Conservation (phyloP, 2,888 invertebrate species). For the Lasioglossum vierecki region DNA sequence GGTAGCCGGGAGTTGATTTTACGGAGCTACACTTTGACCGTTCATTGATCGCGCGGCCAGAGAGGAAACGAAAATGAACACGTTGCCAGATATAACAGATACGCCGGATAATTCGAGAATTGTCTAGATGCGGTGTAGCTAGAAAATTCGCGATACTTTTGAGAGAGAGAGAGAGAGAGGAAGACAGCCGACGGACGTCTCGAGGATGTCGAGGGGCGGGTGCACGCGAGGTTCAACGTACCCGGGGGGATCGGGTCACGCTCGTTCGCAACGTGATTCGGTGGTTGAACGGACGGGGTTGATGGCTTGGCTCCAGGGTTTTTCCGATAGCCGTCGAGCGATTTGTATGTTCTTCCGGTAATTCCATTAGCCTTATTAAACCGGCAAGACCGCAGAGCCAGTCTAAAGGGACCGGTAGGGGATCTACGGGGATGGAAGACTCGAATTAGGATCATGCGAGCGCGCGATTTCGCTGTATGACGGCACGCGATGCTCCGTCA, state of each 20-base stretch:
- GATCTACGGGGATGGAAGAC: conserved; percentile 34
- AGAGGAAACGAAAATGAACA: neutral
- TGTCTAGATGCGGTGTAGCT: neutral
- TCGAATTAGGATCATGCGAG: conserved; percentile 63
- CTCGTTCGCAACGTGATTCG: conserved; percentile 24
- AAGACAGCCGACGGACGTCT: conserved; percentile 14
- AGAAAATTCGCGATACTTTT: neutral
- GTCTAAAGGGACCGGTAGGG: neutral
- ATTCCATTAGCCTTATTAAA: conserved; percentile 66
- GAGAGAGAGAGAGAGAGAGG: neutral
- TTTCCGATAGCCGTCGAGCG: conserved; percentile 35
- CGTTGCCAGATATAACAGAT: neutral
- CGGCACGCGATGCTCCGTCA: conserved; percentile 62
- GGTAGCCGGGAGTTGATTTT: too few relatives aligned
- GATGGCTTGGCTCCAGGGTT: conserved; percentile 17
- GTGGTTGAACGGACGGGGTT: conserved; percentile 4
- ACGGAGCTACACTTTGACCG: neutral
- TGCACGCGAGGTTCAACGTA: conserved; percentile 57
- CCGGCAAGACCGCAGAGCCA: conserved; percentile 17
- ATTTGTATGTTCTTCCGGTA: conserved; percentile 54
- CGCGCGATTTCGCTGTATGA: conserved; percentile 47
- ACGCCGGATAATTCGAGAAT: neutral
- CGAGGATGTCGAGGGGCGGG: conserved; percentile 28
- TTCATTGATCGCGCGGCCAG: neutral
- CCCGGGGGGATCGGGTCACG: conserved; percentile 27